Evolutionary conservation across 2,797 vertebrate genomes (phyloP).

Genomic region (Jordanella pulchra): DNA sequence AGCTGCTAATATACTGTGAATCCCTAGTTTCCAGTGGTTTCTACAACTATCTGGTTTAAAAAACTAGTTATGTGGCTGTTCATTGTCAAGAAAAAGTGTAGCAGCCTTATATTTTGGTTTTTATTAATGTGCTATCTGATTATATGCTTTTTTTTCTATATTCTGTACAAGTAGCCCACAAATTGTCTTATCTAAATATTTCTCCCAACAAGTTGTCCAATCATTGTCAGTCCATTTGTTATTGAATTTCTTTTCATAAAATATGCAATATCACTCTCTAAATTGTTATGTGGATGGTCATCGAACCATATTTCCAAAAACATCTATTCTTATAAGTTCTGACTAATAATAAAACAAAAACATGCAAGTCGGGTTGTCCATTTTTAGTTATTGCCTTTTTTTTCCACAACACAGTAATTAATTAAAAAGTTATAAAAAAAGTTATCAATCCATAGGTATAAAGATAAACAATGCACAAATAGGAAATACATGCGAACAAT

Average conservation of each 20-base stretch:
- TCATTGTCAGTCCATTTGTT: background rate
- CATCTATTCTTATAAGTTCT: too few species aligned
- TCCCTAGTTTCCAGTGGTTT: too few species aligned
- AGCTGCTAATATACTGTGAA: too few species aligned
- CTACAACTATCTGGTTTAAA: too few species aligned
- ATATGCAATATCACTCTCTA: background rate
- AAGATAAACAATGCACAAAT: background rate
- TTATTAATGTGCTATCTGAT: background rate
- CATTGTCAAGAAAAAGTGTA: background rate
- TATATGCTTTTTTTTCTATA: background rate
- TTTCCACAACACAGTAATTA: background rate
- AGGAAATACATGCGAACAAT: background rate
- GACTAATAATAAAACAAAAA: background rate
- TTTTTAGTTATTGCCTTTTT: background rate
- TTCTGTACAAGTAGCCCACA: background rate
- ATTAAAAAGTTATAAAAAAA: background rate
- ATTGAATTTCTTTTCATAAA: background rate
- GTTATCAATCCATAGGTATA: background rate
- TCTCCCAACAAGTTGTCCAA: background rate
- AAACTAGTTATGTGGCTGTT: background rate
- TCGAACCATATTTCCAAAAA: too few species aligned
- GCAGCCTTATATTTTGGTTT: background rate
- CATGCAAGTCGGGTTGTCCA: background rate
- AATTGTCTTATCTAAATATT: background rate
- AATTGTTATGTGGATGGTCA: too few species aligned